Conservation (phyloP, 2,888 invertebrate genomes). For the Tenthredo scrophulariae region DNA sequence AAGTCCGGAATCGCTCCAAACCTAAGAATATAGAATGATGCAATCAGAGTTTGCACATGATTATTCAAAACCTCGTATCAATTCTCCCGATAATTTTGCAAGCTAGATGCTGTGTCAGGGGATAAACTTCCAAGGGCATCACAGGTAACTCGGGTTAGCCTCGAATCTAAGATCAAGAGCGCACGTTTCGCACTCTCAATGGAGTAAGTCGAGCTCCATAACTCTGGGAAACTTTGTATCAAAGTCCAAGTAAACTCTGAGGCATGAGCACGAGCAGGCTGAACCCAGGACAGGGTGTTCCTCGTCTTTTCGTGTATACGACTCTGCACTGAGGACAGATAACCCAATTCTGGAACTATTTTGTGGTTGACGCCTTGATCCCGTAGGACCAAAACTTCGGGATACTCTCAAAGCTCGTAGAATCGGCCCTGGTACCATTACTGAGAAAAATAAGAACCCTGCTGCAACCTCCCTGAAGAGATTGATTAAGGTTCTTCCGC, state of each 20-base stretch:
- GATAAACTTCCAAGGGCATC: conserved; percentile 1
- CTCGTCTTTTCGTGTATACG: background rate
- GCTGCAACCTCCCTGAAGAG: background rate
- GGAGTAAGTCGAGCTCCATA: conserved; percentile 17
- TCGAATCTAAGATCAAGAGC: conserved; percentile 6
- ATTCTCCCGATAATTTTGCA: background rate
- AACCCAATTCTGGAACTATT: conserved; percentile 49
- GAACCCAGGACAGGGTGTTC: background rate
- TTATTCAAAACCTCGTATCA: background rate
- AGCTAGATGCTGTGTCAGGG: background rate
- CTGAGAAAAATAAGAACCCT: background rate
- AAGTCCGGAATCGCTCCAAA: background rate
- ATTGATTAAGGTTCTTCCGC: background rate
- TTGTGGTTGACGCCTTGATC: conserved; percentile 34
- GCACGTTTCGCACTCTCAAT: conserved; percentile 7
- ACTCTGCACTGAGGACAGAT: conserved; percentile 40
- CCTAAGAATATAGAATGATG: background rate
- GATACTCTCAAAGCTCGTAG: background rate
- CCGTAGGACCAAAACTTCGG: conserved; percentile 39
- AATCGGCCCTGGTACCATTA: background rate
- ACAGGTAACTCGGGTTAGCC: background rate
- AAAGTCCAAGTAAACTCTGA: conserved; percentile 37
- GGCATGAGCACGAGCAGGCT: background rate
- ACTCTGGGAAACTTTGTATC: conserved; percentile 20
- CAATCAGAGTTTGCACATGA: background rate